Evolutionary conservation across 2,888 invertebrate species (phyloP), one percentile per base, ranked within the genome.

Genomic region (Synanthedon tipuliformis): DNA sequence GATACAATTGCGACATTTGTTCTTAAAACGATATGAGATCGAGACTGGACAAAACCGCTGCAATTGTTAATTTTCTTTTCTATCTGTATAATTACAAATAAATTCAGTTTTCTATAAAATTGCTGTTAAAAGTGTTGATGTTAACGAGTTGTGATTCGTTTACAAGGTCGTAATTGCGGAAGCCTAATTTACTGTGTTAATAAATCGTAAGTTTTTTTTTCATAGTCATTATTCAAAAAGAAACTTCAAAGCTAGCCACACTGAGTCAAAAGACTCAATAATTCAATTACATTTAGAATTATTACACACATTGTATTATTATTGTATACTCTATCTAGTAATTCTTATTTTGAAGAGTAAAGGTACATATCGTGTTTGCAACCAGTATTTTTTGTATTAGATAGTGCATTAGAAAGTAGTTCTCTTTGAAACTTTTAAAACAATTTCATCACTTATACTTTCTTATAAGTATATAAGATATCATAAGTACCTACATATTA

Each of bases 91-190:
- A 64, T 62, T 54, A 59, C 56, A 57, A 68, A 65, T 69, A 63
- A 55, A 57, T 57, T 51, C 34, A 34, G 34, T 53, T 56, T 40
- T 16, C 27, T 52, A 16, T 12, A 59, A 56, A 18, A n/a, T 52
- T 52, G 23, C 48, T 50, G 48, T 53, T 16, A 41, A 41, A 40
- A 18, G 52, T 52, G 13, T 52, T 7, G n/a, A 16, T 52, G 18
- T 53, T 58, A 50, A 50, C 55, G 55, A 55, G 57, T 57, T 50
- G 53, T 51, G 45, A 40, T 54, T 48, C 64, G 63, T 61, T 63
- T 64, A 65, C 76, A 76, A 78, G 77, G 75, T 73, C 12, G 18
- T 5, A 65, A 48, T 54, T 54, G 59, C 59, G 53, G 57, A 57
- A 57, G 53, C 57, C 54, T 61, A 16, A 15, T 16, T 18, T 16